A percentile compares a stretch with the other conserved stretches of the same genome.
Evolutionary conservation across 1,140 invertebrate species (phyloP).

Genomic region (Trichonephila clavata): DNA sequence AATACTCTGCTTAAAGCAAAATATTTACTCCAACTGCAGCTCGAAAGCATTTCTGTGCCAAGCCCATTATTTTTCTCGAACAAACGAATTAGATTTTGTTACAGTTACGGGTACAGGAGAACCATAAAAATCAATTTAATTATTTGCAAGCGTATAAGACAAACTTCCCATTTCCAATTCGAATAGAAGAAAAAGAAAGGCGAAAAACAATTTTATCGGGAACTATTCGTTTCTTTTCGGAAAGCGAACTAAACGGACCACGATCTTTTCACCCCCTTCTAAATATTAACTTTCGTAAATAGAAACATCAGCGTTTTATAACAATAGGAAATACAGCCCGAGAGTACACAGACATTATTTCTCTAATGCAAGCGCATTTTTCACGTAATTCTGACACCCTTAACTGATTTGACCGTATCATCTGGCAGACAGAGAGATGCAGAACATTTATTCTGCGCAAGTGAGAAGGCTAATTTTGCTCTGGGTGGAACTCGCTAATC

Average conservation of each 20-base stretch:
- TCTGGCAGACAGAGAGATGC: not conserved
- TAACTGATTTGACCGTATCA: conserved; percentile 15
- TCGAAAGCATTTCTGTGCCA: not conserved
- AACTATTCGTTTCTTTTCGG: not conserved
- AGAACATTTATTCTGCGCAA: conserved; percentile 6
- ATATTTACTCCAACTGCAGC: not conserved
- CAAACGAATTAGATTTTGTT: conserved; percentile 26
- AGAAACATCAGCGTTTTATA: conserved; percentile 10
- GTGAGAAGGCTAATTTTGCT: conserved; percentile 36
- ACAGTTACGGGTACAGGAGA: not conserved
- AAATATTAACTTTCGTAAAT: not conserved
- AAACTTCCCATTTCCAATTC: not conserved
- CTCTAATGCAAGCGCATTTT: not conserved
- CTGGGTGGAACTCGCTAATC: conserved; percentile 8
- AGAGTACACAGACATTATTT: conserved; percentile 5
- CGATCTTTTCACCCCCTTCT: not conserved
- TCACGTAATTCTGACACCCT: conserved; percentile 6
- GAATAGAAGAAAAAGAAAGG: not conserved
- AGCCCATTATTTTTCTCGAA: conserved; percentile 9
- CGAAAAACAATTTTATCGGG: not conserved
- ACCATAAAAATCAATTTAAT: conserved; percentile 29
- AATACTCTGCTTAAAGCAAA: not conserved
- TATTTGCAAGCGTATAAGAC: not conserved
- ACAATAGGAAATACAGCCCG: not conserved
- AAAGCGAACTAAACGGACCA: not conserved